These are phyloP conservation scores for Upupa epops DNA, from an alignment of 2,113 vertebrate genomes.

Conservation along the genomic window DNA sequence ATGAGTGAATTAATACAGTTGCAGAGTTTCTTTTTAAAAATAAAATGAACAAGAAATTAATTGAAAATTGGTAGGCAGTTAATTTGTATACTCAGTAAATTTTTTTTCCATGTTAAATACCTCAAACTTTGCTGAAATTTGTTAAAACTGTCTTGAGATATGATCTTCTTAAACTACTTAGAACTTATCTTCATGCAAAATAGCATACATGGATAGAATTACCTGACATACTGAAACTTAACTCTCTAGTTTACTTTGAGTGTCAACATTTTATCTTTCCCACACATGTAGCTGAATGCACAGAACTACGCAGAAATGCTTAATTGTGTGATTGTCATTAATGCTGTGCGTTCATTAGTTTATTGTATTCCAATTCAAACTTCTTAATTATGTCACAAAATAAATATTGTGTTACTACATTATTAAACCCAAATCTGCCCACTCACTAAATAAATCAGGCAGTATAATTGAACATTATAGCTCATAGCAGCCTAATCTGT, in stretches of 20 bases:
- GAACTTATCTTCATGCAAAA: neutral
- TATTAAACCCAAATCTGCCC: conserved; percentile 26
- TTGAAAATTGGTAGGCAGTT: neutral
- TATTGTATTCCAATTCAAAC: neutral
- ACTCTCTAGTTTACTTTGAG: neutral
- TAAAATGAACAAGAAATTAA: neutral
- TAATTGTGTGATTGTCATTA: neutral
- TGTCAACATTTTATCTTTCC: neutral
- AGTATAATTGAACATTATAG: conserved; percentile 10
- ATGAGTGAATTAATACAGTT: neutral
- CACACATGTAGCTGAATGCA: neutral
- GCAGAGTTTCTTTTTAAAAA: neutral
- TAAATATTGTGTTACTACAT: neutral
- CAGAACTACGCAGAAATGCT: neutral
- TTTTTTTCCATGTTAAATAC: neutral
- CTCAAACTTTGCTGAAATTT: neutral
- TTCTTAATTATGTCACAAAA: conserved; percentile 38
- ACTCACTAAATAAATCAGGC: conserved; percentile 13
- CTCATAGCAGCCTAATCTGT: neutral
- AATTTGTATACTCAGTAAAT: neutral
- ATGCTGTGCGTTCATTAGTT: neutral
- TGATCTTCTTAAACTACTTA: neutral
- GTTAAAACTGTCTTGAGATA: neutral
- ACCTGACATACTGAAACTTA: neutral
- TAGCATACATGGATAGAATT: neutral